Evolutionary conservation across 2,113 vertebrate species (phyloP), one percentile per base, ranked within the genome.

Genomic region (Brachyistius frenatus): DNA sequence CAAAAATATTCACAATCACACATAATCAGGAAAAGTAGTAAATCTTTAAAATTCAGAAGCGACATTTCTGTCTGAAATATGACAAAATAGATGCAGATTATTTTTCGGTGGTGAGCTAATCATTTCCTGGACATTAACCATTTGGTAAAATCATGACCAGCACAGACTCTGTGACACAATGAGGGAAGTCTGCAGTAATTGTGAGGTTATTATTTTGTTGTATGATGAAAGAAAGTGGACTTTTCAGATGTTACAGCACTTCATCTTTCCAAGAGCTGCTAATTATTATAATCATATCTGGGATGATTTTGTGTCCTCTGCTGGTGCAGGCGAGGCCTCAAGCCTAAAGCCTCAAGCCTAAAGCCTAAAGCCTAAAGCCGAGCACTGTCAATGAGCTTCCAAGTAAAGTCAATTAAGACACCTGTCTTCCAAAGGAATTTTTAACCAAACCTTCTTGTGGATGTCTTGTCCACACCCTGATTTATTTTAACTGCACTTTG

Each of bases 401-500:
- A 5, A 63, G 23, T 30, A 13, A 62, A 66, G 16, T 3, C 5
- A 41, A 2, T 8, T 11, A 3, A 36, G 57, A 16, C 13, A 23
- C 47, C 62, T 31, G 52, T n/a, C 58, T 23, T 35, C 31, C 13
- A 56, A 46, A 36, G 5, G 39, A 23, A 31, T 39, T 3, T 47
- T 7, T 16, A 66, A n/a, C 7, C 5, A 50, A 4, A 75, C 9
- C 33, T 74, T 49, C 39, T 10, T 35, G 13, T 52, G 15, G 55
- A 31, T 37, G 2, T 11, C 13, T 50, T 50, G 49, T 50, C 5
- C 31, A 49, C 32, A 30, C 55, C 14, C 23, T 44, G 53, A 44
- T 61, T 66, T 44, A 71, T 61, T 71, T 71, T 7, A 55, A 47
- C 58, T 32, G 6, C 47, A 67, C 16, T 31, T 1, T 57, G 44